These are phyloP conservation scores for Augochlorella aurata DNA, from an alignment of 2,888 invertebrate genomes.

Conservation along the genomic window DNA sequence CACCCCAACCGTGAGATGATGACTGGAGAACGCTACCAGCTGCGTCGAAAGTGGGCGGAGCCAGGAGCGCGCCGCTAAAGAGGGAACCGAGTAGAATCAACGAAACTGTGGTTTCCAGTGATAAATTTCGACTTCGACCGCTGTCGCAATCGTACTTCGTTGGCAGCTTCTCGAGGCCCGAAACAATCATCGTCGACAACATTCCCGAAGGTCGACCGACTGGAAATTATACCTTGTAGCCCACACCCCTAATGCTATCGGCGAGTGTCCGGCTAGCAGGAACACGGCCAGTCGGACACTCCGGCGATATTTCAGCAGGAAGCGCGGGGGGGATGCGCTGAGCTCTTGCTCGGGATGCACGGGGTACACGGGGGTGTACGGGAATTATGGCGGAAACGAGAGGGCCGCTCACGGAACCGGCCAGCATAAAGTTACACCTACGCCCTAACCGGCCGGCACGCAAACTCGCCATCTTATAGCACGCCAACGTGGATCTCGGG, in stretches of 20 bases:
- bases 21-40: too few species aligned
- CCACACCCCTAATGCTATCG: conserved; percentile 16
- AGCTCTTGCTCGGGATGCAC: not conserved
- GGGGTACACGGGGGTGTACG: conserved; percentile 18
- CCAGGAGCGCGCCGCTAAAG: too few species aligned
- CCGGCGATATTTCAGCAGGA: conserved; percentile 47
- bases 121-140: not conserved
- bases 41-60: too few species aligned
- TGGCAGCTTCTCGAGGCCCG: not conserved
- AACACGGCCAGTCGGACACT: conserved; percentile 35
- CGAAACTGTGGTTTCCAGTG: not conserved
- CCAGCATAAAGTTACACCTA: conserved; percentile 59
- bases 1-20: too few species aligned
- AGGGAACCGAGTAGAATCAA: too few species aligned
- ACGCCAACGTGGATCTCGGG: conserved; percentile 42
- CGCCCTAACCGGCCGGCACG: conserved; percentile 45
- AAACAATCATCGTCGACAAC: not conserved
- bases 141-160: not conserved
- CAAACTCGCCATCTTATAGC: conserved; percentile 62
- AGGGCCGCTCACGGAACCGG: conserved; percentile 23
- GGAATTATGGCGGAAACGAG: conserved; percentile 53
- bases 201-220: not conserved
- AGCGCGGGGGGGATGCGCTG: conserved; percentile 27
- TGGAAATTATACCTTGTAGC: conserved; percentile 28
- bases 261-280: conserved; percentile 29